Evolutionary conservation across 2,888 invertebrate genomes (phyloP), one percentile per base, ranked within the genome.

Genomic region (Hoplodrina blanda): DNA sequence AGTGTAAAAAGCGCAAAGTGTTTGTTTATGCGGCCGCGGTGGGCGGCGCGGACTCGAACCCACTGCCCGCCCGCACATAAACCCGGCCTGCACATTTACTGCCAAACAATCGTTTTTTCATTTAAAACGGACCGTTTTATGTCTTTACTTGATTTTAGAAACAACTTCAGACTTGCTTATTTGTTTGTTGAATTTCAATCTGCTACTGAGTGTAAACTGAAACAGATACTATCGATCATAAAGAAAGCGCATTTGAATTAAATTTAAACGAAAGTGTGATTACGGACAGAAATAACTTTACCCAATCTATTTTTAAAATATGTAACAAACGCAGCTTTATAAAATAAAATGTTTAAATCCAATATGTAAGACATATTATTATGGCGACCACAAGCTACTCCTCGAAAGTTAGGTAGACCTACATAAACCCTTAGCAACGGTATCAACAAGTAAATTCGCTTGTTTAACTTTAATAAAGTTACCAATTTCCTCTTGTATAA

Each of bases 1-100:
- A 93, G 86, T 93, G 93, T 93, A 94, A 94, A 94, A 94, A 94
- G 92, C 91, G 92, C 92, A 92, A 95, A 95, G 92, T 91, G 94
- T 94, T 95, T 95, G 94, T 95, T 95, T 95, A 95, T 93, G 94
- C 93, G 90, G 81, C 84, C 85, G 82, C 87, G 87, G 88, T 87
- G 90, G 89, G 89, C 87, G 88, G 88, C 85, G 82, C 86, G 89
- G 80, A 72, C 66, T 90, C 89, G 74, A 69, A 74, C 77, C 78
- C 82, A 54, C 78, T 69, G 78, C 69, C 66, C 67, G 72, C 69
- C 76, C 69, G 76, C 86, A 87, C 90, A 88, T 91, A 91, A 91
- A 91, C 87, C 72, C 87, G 89, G 90, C 91, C 91, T 91, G 91
- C 87, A 85, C 88, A 89, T 91, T 92, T 91, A 92, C 89, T 91